A percentile compares a stretch with the other conserved stretches of the same genome.
Conservation (phyloP, 2,888 invertebrate species). For the Lithodes maja region DNA sequence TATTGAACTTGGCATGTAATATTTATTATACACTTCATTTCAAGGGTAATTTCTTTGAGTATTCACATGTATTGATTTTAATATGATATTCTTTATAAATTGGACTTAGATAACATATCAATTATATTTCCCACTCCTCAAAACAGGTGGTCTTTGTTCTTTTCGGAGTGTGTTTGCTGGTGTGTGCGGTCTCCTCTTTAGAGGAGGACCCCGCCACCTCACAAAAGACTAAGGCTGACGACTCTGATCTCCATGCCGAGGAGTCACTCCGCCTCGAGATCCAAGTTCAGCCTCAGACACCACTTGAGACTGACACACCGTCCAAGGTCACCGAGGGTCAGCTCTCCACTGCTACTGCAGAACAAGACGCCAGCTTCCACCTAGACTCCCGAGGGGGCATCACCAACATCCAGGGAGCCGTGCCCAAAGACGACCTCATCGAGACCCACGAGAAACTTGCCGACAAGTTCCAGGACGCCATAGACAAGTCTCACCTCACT, state of each 20-base stretch:
- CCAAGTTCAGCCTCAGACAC: neutral
- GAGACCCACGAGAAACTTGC: slow-evolving; percentile 12
- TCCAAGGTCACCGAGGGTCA: slow-evolving; percentile 11
- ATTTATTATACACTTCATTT: too few species aligned
- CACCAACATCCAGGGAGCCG: slow-evolving; percentile 28
- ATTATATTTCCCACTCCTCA: neutral
- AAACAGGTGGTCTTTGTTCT: neutral
- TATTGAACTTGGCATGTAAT: too few species aligned
- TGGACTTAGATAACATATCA: neutral
- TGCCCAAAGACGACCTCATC: neutral
- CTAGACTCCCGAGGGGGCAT: slow-evolving; percentile 29
- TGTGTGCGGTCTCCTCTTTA: neutral
- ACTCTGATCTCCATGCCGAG: neutral
- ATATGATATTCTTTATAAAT: neutral
- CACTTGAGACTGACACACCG: neutral
- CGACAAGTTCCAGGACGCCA: neutral
- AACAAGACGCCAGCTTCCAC: slow-evolving; percentile 32
- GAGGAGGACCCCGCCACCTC: slow-evolving; percentile 3
- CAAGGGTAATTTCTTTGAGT: too few species aligned
- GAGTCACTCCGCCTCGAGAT: neutral
- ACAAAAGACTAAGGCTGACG: neutral
- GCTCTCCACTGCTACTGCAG: neutral
- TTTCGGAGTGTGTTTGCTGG: slow-evolving; percentile 6
- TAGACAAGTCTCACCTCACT: neutral
- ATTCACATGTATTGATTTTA: too few species aligned